A percentile compares a stretch with the other conserved stretches of the same genome.
Conservation (phyloP, 2,888 invertebrate species). For the Minunthozetes semirufus region DNA sequence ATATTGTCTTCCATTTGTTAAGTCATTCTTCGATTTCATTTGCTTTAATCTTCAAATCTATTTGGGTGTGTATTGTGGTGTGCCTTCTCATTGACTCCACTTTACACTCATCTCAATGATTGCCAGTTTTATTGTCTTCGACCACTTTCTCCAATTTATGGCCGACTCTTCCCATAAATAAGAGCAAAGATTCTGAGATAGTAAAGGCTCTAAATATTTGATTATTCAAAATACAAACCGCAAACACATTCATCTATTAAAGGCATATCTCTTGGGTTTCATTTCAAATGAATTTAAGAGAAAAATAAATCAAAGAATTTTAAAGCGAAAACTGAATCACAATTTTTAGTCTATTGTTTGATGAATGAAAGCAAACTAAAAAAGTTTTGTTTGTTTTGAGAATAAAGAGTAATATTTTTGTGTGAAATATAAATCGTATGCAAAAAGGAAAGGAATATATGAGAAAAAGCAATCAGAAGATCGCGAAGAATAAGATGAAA, state of each 20-base stretch:
- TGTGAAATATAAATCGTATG: neutral
- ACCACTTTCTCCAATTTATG: too few species aligned
- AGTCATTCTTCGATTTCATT: too few species aligned
- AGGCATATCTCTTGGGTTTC: too few species aligned
- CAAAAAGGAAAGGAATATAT: conserved; percentile 6
- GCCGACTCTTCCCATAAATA: too few species aligned
- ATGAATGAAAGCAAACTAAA: conserved; percentile 2
- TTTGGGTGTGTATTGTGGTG: neutral
- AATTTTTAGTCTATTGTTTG: neutral
- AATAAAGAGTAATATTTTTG: conserved; percentile 6
- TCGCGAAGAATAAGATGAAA: neutral
- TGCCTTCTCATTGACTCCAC: neutral
- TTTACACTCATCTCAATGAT: too few species aligned
- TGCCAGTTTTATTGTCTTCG: too few species aligned
- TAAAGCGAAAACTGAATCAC: neutral
- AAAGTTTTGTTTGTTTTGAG: neutral
- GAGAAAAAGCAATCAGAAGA: conserved; percentile 14
- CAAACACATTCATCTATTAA: too few species aligned
- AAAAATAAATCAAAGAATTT: neutral
- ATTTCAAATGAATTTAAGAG: too few species aligned
- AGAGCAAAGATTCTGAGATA: too few species aligned
- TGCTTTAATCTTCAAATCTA: neutral
- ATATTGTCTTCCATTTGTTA: neutral
- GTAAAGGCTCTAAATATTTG: too few species aligned
- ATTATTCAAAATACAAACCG: too few species aligned